phyloP scores from a whole-genome alignment of 2,797 vertebrate species.

The Sphenopsis melanotis region DNA sequence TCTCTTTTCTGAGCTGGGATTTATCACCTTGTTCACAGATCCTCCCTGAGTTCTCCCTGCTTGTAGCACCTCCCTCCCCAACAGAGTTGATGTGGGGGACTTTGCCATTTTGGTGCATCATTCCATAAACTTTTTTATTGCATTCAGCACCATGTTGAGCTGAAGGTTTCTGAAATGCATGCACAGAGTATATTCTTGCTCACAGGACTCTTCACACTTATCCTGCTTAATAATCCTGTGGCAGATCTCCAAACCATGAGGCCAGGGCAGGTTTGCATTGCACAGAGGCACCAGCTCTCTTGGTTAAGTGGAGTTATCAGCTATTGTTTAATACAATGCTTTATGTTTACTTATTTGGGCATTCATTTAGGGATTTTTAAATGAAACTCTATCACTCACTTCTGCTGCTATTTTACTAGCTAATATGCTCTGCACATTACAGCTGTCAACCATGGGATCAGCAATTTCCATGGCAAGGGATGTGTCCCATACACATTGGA shows the following conservation, averaged over 20 bases:
- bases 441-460: not conserved
- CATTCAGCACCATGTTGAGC: not conserved
- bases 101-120: not conserved
- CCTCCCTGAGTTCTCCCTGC: not conserved
- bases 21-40: conserved; percentile 19
- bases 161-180: not conserved
- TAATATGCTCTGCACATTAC: not conserved
- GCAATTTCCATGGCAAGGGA: not conserved
- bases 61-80: not conserved
- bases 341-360: not conserved
- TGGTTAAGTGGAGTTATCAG: not conserved
- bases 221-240: not conserved
- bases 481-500: not conserved
- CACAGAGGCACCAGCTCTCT: not conserved
- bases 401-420: not conserved
- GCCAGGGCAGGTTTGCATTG: not conserved
- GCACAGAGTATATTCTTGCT: not conserved
- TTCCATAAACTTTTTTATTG: not conserved
- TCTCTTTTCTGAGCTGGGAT: not conserved
- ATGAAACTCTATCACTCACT: not conserved
- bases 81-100: not conserved
- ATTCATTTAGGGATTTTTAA: not conserved
- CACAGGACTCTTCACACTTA: not conserved
- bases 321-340: not conserved
- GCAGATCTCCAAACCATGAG: not conserved